Conservation (phyloP, 2,888 invertebrate species). For the Hyalella azteca region DNA sequence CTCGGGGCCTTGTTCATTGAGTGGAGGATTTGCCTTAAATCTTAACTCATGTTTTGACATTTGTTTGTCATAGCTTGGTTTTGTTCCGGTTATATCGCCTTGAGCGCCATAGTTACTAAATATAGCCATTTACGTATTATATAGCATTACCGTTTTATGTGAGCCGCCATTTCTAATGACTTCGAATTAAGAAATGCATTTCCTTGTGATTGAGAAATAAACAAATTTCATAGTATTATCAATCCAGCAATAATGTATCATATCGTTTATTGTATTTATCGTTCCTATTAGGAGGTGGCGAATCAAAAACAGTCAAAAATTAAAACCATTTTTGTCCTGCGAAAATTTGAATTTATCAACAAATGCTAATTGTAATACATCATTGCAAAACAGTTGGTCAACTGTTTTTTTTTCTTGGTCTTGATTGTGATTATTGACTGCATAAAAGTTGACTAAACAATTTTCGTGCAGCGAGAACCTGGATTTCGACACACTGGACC, state of each 20-base stretch:
- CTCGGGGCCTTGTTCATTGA: background rate
- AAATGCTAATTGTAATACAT: background rate
- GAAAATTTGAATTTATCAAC: background rate
- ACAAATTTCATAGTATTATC: no score
- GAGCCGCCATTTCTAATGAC: no score
- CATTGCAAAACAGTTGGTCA: background rate
- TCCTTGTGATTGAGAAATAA: no score
- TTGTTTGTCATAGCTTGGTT: background rate
- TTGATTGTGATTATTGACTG: background rate
- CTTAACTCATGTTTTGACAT: background rate
- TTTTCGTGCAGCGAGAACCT: background rate
- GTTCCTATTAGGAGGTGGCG: no score
- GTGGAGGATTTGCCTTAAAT: background rate
- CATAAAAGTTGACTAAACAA: background rate
- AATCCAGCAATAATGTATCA: no score
- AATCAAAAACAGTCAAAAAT: background rate
- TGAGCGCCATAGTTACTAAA: no score
- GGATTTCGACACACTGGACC: background rate
- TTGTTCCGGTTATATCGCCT: background rate
- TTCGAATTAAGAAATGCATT: no score
- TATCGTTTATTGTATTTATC: no score
- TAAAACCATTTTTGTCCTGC: background rate
- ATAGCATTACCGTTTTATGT: no score
- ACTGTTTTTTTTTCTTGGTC: background rate
- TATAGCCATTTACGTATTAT: no score